Conservation (phyloP, 2,113 vertebrate species). For the Muscicapa adusta region DNA sequence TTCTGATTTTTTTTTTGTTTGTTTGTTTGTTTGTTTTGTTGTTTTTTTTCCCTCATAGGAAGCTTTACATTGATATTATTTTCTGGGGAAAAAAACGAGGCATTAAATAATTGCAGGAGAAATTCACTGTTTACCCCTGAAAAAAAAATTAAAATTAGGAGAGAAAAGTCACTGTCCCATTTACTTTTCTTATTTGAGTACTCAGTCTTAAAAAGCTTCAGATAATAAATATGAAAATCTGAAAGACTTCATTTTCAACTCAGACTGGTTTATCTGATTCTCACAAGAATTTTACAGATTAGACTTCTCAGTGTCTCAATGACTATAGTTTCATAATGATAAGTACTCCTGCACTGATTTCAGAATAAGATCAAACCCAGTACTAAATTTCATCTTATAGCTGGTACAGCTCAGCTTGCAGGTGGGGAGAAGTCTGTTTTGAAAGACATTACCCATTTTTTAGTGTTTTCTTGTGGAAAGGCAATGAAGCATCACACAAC, state of each 20-base stretch:
- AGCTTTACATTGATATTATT: neutral
- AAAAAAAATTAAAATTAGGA: neutral
- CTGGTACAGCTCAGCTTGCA: neutral
- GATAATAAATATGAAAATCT: neutral
- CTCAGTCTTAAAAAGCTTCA: conserved; percentile 3
- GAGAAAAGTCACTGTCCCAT: neutral
- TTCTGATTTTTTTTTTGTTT: no score
- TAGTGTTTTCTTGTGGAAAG: neutral
- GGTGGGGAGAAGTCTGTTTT: neutral
- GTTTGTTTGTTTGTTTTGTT: neutral
- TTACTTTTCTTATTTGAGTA: neutral
- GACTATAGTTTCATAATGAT: neutral
- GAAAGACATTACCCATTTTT: neutral
- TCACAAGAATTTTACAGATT: neutral
- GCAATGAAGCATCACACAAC: neutral
- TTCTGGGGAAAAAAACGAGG: neutral
- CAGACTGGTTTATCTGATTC: neutral
- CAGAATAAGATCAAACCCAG: neutral
- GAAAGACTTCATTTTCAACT: neutral
- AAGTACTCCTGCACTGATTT: neutral
- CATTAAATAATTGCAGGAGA: neutral
- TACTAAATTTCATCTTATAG: neutral
- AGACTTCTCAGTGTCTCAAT: neutral
- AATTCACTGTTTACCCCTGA: neutral
- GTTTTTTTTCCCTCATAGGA: neutral